Percentiles rank a stretch among this genome's conserved stretches.
Conservation (phyloP, 1,140 invertebrate genomes). For the Patella vulgata region DNA sequence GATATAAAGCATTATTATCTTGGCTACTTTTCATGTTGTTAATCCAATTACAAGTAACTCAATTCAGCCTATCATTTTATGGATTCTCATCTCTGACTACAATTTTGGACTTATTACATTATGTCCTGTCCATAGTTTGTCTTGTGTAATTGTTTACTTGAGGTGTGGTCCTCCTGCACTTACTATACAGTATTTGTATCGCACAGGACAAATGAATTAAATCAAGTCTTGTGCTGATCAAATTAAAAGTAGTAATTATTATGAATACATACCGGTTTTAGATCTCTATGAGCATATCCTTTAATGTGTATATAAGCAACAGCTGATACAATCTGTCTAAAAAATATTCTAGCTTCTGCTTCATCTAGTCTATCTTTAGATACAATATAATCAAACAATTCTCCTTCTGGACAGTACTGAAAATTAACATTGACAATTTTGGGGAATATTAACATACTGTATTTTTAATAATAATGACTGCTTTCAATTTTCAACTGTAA, state of each 20-base stretch:
- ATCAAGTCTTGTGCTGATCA: too few relatives aligned
- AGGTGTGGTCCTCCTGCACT: too few relatives aligned
- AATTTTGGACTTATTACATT: too few relatives aligned
- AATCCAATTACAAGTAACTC: too few relatives aligned
- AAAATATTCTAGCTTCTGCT: constrained; percentile 78
- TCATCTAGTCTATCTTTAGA: constrained; percentile 78
- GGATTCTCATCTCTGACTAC: too few relatives aligned
- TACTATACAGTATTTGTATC: not conserved
- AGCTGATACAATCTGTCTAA: constrained; percentile 82
- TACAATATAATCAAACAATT: constrained; percentile 88
- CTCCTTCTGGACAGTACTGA: constrained; percentile 83
- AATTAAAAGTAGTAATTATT: too few relatives aligned
- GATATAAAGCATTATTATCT: too few relatives aligned
- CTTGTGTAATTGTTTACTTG: too few relatives aligned
- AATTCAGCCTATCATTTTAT: too few relatives aligned
- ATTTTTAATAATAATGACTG: not conserved
- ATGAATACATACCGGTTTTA: constrained; percentile 78
- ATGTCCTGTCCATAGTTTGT: too few relatives aligned
- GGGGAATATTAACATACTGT: not conserved
- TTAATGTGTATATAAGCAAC: constrained; percentile 80
- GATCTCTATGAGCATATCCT: constrained; percentile 83
- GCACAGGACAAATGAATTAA: too few relatives aligned
- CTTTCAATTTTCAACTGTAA: not conserved
- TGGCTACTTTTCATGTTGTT: too few relatives aligned
- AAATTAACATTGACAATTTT: constrained; percentile 33